Base-by-base conservation (phyloP, 2,797 vertebrate species). In the Anomalospiza imberbis region DNA sequence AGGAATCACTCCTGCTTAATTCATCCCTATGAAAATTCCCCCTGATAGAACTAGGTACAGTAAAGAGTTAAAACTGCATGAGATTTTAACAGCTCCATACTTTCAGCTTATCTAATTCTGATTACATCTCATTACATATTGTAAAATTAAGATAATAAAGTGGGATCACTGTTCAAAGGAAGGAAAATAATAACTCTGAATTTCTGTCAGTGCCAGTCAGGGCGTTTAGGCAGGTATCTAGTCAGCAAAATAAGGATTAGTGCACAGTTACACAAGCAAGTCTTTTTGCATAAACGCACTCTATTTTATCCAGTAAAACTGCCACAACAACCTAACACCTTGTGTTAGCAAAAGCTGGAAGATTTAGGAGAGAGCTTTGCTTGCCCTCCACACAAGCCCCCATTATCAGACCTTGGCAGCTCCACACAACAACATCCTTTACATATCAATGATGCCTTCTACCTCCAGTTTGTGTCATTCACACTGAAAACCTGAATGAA, bases 381-480 rank as follows among this genome's bases (percentile, higher is more conserved):
- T 50, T 19, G 38, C 76, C 65, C 72, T 77, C 42, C 31, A 31
- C 62, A 53, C 76, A 12, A 88, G 66, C 25, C 53, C 53, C 25
- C 7, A 76, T 97, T 97, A 97, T 97, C 97, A 96, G 87, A 87
- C 91, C 61, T 61, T 65, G 95, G 93, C 97, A 98, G 97, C 91
- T 96, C 82, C 77, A 87, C 54, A 93, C 89, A 96, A 96, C 91
- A 97, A 91, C 92, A 57, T 67, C 75, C 84, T 97, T 97, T 96
- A 91, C 96, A 97, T 96, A 96, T 88, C 96, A 97, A 97, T 95
- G 91, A 96, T 89, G 88, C 73, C 68, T 96, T 95, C 81, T 78
- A 93, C 85, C 76, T 95, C 95, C 54, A 88, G 86, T 90, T 89
- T 57, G 26, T 94, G 92, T 88, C 96, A 95, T 62, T 97, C 97